Evolutionary conservation across 1,140 invertebrate species (phyloP).

Genomic region (Cydia pomonella): DNA sequence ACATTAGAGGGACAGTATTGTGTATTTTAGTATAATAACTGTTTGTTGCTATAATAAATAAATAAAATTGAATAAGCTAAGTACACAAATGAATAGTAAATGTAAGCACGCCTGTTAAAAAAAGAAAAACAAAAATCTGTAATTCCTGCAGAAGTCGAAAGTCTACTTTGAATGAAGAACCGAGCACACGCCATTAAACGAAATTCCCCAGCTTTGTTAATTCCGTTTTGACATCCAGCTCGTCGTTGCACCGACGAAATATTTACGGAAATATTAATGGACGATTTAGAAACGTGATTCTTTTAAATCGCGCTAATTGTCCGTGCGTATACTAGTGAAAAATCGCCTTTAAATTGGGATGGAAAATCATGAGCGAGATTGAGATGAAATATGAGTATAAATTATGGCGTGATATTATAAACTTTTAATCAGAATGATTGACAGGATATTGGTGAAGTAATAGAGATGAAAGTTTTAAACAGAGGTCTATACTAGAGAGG

Average conservation of each 20-base stretch:
- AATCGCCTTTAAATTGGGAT: neutral
- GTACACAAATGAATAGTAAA: no score
- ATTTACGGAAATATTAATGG: conserved; percentile 53
- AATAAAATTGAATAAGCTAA: no score
- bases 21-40: no score
- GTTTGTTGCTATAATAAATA: no score
- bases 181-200: neutral
- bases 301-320: conserved; percentile 63
- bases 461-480: no score
- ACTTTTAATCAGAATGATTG: no score
- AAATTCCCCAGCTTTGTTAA: neutral
- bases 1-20: no score
- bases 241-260: conserved; percentile 42
- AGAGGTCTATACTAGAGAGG: no score
- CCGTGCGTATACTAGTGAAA: conserved; percentile 4
- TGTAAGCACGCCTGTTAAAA: no score
- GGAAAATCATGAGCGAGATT: neutral
- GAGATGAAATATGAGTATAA: neutral
- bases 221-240: neutral
- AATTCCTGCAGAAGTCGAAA: neutral
- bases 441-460: no score
- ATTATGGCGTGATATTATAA: neutral
- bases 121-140: neutral
- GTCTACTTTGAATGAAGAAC: neutral
- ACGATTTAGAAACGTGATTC: conserved; percentile 56